Base-by-base conservation (phyloP, 2,888 invertebrate genomes). In the Agapostemon virescens region DNA sequence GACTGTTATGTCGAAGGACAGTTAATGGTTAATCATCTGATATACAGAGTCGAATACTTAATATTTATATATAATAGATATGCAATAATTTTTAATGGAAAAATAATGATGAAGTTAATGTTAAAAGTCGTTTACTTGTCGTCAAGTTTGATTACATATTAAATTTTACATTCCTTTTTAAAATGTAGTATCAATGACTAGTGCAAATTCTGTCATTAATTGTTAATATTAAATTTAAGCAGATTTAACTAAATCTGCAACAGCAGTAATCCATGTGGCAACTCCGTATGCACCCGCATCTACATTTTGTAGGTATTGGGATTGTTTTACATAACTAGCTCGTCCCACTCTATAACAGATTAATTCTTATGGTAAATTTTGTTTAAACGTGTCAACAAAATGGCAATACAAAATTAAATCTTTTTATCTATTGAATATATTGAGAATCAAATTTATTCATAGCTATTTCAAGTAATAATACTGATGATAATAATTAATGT, bases 251-350 rank as follows among this genome's bases (percentile, higher is more conserved):
- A 85, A 84, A 63, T 88, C 67, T 20, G 84, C 86, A 58, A 95
- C 91, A 0, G 95, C 95, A 30, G 91, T 91, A 67, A 96, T 91
- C 95, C 96, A 96, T 2, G 95, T 90, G 0, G 94, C 94, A 0
- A 94, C 95, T 0, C 94, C 96, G 84, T 94, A 94, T 1, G 96
- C 96, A 83, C 96, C 96, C 1, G 96, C 96, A 92, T 96, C 96
- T 17, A 95, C 95, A 78, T 94, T 94, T 40, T 88, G 90, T 2
- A 93, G 89, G 81, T 92, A 92, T 88, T 94, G 92, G 0, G 88
- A 93, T 88, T 93, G 93, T 69, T 94, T 94, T 2, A 96, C 96
- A 90, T 96, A 97, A 85, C 96, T 95, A 0, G 97, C 96, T 61
- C 96, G 93, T 0, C 97, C 97, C 52, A 95, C 96, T 84, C 95